A percentile compares a stretch with the other conserved stretches of the same genome.
phyloP scores from a whole-genome alignment of 2,797 vertebrate species.

The Notoglanidium macrostoma region DNA sequence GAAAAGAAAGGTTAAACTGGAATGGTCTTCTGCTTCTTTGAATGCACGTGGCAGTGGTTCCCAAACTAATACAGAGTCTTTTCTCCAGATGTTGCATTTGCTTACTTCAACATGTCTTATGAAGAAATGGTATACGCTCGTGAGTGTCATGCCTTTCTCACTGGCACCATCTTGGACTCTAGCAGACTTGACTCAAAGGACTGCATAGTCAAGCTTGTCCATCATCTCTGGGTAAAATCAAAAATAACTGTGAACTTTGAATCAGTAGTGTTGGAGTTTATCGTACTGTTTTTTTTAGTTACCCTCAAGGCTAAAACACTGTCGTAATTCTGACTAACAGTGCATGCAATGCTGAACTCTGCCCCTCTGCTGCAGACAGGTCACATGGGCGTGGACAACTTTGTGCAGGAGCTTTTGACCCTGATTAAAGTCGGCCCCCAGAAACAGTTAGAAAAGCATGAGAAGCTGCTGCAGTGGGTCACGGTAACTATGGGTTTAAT shows the following conservation, averaged over 20 bases:
- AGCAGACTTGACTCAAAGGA: background rate
- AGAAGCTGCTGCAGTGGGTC: conserved; percentile 65
- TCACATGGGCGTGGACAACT: conserved; percentile 58
- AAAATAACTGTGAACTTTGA: background rate
- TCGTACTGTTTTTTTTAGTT: background rate
- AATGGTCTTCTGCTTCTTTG: background rate
- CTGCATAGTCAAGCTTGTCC: background rate
- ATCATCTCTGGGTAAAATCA: conserved; percentile 11
- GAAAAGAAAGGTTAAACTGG: background rate
- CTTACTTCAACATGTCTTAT: conserved; percentile 67
- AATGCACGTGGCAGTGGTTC: background rate
- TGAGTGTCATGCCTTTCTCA: conserved; percentile 70
- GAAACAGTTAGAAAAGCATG: conserved; percentile 52
- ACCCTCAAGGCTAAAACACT: background rate
- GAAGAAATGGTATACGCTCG: conserved; percentile 70
- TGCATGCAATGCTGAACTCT: background rate
- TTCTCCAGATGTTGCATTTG: conserved; percentile 66
- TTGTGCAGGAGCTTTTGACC: conserved; percentile 65
- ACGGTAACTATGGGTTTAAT: conserved; percentile 53
- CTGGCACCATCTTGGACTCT: conserved; percentile 69
- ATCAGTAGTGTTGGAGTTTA: background rate
- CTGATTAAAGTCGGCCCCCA: conserved; percentile 58
- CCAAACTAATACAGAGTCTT: background rate
- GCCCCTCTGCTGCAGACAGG: conserved; percentile 53
- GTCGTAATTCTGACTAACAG: background rate